phyloP scores from a whole-genome alignment of 2,113 vertebrate genomes.

The Lota lota region DNA sequence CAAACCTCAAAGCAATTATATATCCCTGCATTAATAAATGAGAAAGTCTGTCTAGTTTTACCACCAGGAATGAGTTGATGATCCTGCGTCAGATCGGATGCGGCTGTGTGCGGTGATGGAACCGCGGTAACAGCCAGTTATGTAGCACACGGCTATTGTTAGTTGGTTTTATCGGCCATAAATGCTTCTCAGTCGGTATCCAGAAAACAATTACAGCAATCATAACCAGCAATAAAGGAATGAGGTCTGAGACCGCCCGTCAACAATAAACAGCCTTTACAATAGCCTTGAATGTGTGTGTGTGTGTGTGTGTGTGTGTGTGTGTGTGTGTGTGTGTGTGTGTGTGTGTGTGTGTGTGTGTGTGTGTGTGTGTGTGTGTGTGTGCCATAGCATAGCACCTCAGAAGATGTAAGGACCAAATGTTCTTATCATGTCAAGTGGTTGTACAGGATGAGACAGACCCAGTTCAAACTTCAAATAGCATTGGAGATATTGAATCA shows the following conservation, averaged over 20 bases:
- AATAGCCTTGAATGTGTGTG: constrained; percentile 5
- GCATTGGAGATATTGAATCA: too few species aligned
- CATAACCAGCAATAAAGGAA: constrained; percentile 28
- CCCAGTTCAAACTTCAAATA: too few species aligned
- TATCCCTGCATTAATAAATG: too few species aligned
- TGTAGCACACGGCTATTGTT: too few species aligned
- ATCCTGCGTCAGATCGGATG: too few species aligned
- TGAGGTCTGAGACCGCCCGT: constrained; percentile 41
- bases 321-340: background rate
- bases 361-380: background rate
- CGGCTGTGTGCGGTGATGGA: background rate
- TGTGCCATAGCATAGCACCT: constrained; percentile 8
- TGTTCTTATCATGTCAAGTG: too few species aligned
- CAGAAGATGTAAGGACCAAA: too few species aligned
- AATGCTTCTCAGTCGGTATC: constrained; percentile 20
- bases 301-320: constrained; percentile 6
- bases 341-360: constrained; percentile 9
- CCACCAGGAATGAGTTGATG: too few species aligned
- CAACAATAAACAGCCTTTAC: constrained; percentile 21
- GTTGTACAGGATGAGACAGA: too few species aligned
- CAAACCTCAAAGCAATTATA: too few species aligned
- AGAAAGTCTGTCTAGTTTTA: too few species aligned
- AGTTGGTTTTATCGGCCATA: too few species aligned
- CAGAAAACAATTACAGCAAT: constrained; percentile 10
- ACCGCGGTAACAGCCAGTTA: constrained; percentile 24